Base-by-base conservation (phyloP, 2,888 invertebrate genomes). In the Catonia carolina region DNA sequence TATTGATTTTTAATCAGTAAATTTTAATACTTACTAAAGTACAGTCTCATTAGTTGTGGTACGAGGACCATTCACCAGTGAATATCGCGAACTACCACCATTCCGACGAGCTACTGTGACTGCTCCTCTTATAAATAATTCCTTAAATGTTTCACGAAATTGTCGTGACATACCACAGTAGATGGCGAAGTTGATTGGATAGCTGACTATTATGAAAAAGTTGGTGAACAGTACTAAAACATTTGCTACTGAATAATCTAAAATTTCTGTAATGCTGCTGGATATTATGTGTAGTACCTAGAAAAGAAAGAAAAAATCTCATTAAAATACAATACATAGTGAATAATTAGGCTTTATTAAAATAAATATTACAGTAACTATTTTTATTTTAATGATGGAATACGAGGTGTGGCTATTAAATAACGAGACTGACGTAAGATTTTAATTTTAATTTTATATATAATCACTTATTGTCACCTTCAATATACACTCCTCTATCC, bases 121-220 rank as follows among this genome's bases (percentile, higher is more conserved):
- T 5, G 73, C 70, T 6, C 76, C 74, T 45, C 82, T 72, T 41
- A 89, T 80, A 69, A 95, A 94, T 6, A 84, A 70, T 67, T 86
- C 87, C 68, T 89, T 90, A 72, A 96, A 96, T 0, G 95, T 95
- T 71, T 94, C 92, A 51, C 96, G 78, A 72, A 96, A 96, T 71
- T 91, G 92, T 31, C 91, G 77, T 31, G 91, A 92, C 96, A 96
- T 97, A 18, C 93, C 93, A 71, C 94, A 95, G 69, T 96, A 96
- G 63, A 95, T 93, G 59, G 92, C 94, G 69, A 96, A 95, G 72
- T 95, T 94, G 57, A 94, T 86, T 10, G 93, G 93, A 73, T 94
- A 94, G 47, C 90, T 90, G 36, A 92, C 80, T 58, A 93, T 85
- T 60, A 96, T 89, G 71, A 91, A 86, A 74, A 95, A 92, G 75